Evolutionary conservation across 2,888 invertebrate genomes (phyloP).

Genomic region (Pristionchus japonicus): DNA sequence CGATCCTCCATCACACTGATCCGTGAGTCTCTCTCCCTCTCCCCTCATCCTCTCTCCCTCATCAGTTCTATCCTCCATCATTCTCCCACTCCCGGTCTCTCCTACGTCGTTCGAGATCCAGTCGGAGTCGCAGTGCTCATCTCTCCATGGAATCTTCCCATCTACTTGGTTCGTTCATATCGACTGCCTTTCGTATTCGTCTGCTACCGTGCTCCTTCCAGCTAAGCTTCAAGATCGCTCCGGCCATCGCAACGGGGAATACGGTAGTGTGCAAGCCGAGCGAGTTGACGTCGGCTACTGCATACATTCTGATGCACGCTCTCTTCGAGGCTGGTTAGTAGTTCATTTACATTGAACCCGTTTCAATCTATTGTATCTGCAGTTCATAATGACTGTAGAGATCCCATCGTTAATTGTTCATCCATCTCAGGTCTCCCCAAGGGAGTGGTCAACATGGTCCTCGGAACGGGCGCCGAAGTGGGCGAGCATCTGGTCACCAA

Average conservation of each 20-base stretch:
- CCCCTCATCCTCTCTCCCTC: slow-evolving; percentile 44
- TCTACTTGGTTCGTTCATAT: slow-evolving; percentile 76
- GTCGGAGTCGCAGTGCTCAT: slow-evolving; percentile 80
- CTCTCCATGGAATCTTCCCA: slow-evolving; percentile 80
- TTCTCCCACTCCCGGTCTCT: slow-evolving; percentile 74
- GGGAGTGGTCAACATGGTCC: slow-evolving; percentile 79
- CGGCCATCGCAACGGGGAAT: slow-evolving; percentile 78
- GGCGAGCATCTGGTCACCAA: slow-evolving; percentile 78
- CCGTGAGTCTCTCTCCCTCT: slow-evolving; percentile 69
- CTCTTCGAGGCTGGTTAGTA: slow-evolving; percentile 77
- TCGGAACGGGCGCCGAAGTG: slow-evolving; percentile 78
- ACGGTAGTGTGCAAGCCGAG: slow-evolving; percentile 80
- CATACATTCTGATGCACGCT: slow-evolving; percentile 78
- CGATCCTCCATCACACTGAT: slow-evolving; percentile 76
- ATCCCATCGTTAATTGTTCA: not conserved
- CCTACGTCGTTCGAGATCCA: slow-evolving; percentile 78
- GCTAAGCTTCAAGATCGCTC: slow-evolving; percentile 79
- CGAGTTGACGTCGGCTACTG: slow-evolving; percentile 80
- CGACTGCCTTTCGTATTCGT: not conserved
- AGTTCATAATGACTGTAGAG: too few species aligned
- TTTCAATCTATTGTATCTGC: not conserved
- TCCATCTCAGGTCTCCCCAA: slow-evolving; percentile 77
- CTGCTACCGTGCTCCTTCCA: slow-evolving; percentile 46
- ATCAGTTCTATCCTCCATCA: slow-evolving; percentile 65
- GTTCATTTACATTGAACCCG: not conserved